phyloP scores from a whole-genome alignment of 37 sponge, comb jelly and placozoan genomes.

The Crambe crambe region DNA sequence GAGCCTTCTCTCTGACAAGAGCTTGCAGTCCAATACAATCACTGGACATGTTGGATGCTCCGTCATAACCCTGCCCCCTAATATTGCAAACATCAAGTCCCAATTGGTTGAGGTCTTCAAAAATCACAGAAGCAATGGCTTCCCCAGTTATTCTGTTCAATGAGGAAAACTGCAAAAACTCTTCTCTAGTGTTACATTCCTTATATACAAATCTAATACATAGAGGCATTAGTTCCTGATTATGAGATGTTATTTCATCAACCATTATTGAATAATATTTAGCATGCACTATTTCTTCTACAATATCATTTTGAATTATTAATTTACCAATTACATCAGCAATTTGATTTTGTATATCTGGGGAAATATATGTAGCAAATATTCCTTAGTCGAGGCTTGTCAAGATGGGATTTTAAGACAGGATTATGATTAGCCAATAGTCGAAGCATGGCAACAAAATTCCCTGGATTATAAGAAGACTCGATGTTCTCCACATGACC shows the following conservation, averaged over 20 bases:
- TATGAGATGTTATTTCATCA: constrained; percentile 54
- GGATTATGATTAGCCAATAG: constrained; percentile 31
- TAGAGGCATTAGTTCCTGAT: constrained; percentile 42
- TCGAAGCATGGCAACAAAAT: too few relatives aligned
- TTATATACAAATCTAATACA: constrained; percentile 40
- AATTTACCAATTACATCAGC: constrained; percentile 53
- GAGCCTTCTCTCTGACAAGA: background rate
- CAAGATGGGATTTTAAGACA: constrained; percentile 38
- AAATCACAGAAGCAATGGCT: background rate
- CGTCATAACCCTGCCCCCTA: constrained; percentile 73
- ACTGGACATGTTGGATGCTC: constrained; percentile 56
- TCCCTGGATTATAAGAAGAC: too few relatives aligned
- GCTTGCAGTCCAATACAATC: constrained; percentile 48
- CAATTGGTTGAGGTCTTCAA: constrained; percentile 3
- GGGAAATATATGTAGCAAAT: constrained; percentile 53
- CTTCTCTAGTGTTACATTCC: too few relatives aligned
- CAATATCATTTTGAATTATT: too few relatives aligned
- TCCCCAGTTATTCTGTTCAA: constrained; percentile 13
- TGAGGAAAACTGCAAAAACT: constrained; percentile 29
- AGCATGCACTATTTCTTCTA: too few relatives aligned
- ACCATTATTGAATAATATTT: constrained; percentile 42
- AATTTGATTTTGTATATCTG: constrained; percentile 45
- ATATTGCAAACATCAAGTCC: too few relatives aligned
- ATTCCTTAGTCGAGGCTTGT: constrained; percentile 29
- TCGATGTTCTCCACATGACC: too few relatives aligned